Conservation (phyloP, 2,888 invertebrate genomes). For the Microdon myrmicae region DNA sequence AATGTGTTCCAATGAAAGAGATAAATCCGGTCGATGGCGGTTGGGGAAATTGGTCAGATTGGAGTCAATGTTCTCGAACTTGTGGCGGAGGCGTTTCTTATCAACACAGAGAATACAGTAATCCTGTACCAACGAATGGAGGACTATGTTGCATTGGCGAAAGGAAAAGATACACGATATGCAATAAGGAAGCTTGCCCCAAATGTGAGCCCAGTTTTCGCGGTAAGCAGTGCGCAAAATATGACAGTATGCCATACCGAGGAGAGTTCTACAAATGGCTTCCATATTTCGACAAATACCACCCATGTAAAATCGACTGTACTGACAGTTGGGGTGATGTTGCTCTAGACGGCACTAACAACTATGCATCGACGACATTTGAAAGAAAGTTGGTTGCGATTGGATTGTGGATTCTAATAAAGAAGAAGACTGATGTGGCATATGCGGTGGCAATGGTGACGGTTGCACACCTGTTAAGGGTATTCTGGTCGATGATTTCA, state of each 20-base stretch:
- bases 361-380: constrained; percentile 86
- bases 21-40: constrained; percentile 80
- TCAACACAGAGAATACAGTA: constrained; percentile 82
- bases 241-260: constrained; percentile 75
- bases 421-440: constrained; percentile 85
- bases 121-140: constrained; percentile 82
- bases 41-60: constrained; percentile 86
- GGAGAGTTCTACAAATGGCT: constrained; percentile 78
- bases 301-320: constrained; percentile 85
- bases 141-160: constrained; percentile 89
- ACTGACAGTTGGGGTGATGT: constrained; percentile 80
- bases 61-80: constrained; percentile 83
- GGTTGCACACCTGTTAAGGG: constrained; percentile 78
- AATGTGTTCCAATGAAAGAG: constrained; percentile 82
- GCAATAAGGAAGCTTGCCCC: constrained; percentile 82
- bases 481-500: constrained; percentile 66
- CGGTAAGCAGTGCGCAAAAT: constrained; percentile 79
- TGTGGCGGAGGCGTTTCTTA: constrained; percentile 87
- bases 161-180: constrained; percentile 81
- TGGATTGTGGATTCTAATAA: constrained; percentile 84
- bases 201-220: constrained; percentile 77
- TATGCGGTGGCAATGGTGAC: constrained; percentile 86
- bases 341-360: constrained; percentile 81
- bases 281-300: constrained; percentile 79
- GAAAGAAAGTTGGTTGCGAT: constrained; percentile 91